phyloP scores from a whole-genome alignment of 2,888 invertebrate species.

The Limnephilus rhombicus region DNA sequence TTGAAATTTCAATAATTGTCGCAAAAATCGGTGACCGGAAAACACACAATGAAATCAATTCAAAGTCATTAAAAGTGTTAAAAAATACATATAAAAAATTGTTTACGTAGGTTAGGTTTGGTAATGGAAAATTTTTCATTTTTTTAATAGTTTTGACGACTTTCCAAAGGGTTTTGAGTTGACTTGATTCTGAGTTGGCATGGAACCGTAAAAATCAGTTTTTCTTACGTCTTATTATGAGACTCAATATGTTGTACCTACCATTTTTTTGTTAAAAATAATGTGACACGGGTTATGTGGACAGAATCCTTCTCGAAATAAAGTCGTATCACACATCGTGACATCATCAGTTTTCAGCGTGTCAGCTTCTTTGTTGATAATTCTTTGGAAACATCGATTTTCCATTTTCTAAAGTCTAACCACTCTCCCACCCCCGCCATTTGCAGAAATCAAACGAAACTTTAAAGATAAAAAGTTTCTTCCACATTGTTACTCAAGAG shows the following conservation, averaged over 20 bases:
- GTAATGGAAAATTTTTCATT: no score
- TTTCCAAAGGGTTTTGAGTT: no score
- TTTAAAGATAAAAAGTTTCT: conserved; percentile 40
- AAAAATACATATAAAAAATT: no score
- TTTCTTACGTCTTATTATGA: not conserved
- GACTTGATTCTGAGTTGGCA: no score
- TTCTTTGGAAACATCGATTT: not conserved
- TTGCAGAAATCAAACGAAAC: conserved; percentile 12
- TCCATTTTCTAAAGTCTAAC: conserved; percentile 10
- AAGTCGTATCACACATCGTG: not conserved
- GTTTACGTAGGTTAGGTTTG: no score
- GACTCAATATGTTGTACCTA: not conserved
- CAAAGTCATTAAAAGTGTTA: no score
- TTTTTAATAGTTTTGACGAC: no score
- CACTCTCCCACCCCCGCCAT: not conserved
- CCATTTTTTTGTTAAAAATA: not conserved
- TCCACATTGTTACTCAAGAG: conserved; percentile 3
- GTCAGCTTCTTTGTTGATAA: conserved; percentile 15
- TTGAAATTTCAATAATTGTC: no score
- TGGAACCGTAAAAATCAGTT: not conserved
- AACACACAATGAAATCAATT: no score
- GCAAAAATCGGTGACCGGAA: not conserved
- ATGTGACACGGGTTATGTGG: not conserved
- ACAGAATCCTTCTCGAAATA: not conserved
- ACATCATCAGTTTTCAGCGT: not conserved